Base-by-base conservation (phyloP, 2,888 invertebrate species). In the Drosophila algonquin region DNA sequence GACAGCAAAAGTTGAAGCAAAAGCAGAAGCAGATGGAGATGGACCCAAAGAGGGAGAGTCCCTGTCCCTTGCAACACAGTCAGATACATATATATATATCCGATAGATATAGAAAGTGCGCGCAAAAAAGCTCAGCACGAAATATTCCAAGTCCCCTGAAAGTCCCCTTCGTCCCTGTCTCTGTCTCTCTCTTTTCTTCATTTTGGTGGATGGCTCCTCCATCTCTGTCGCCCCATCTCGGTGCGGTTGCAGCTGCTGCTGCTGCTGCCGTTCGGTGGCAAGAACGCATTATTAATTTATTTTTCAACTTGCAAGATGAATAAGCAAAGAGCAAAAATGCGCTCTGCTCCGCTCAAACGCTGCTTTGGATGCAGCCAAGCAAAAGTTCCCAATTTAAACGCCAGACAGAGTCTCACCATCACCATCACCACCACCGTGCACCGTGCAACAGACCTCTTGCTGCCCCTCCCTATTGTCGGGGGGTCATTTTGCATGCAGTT, bases 271-370 rank as follows among this genome's bases (percentile, higher is more conserved):
- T 87, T 40, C 86, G 80, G 86, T 81, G 83, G 81, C 87, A 80
- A 86, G 80, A 87, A 81, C 81, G 86, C 82, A 86, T 88, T 86
- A 87, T 87, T 86, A 86, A 86, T 86, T 86, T 86, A 86, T 87
- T 85, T 85, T 85, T 81, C 86, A 84, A 86, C 83, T 83, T 84
- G 83, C 86, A 79, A 85, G 87, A 85, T 85, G 84, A 85, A 85
- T 85, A 85, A 87, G 87, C 84, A 85, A 85, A 87, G 87, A 87
- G 84, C 84, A 85, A 75, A 77, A 82, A 84, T 87, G 71, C 40
- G n/a, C 69, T 75, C 61, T 7, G n/a, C 69, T 75, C 61, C 63
- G 21, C 21, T 62, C 73, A 53, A 77, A 76, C 53, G 16, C 62
- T 47, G 47, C 52, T 32, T 55, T 40, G 59, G 50, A 55, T 68